Conservation (phyloP, 2,113 vertebrate genomes). For the Opisthocomus hoazin region DNA sequence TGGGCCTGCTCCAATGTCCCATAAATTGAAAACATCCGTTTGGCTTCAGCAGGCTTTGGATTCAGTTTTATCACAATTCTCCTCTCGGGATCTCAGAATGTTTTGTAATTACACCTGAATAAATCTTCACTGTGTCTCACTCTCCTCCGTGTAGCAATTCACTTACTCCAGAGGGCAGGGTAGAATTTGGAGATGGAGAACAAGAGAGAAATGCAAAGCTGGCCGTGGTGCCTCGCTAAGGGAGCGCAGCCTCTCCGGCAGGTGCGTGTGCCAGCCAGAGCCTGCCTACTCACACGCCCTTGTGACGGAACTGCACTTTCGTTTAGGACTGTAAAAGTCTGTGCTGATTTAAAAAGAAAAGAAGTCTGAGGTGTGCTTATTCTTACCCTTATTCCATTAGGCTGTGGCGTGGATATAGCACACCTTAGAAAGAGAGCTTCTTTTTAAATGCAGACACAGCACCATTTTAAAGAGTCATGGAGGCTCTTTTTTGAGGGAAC, state of each 20-base stretch:
- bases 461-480: background rate
- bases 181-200: background rate
- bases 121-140: background rate
- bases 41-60: background rate
- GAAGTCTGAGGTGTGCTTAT: background rate
- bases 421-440: background rate
- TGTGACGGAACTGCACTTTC: background rate
- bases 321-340: background rate
- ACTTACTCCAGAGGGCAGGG: background rate
- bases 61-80: background rate
- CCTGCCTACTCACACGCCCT: background rate
- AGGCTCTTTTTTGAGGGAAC: background rate
- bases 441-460: background rate
- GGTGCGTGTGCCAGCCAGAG: background rate
- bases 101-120: background rate
- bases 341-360: background rate
- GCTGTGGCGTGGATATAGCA: background rate
- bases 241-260: background rate
- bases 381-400: background rate
- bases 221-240: rapidly evolving
- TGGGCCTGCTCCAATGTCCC: background rate
- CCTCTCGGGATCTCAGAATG: background rate
- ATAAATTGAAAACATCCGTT: background rate
- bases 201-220: background rate
- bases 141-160: background rate